A percentile compares a stretch with the other conserved stretches of the same genome.
Conservation (phyloP, 2,797 vertebrate genomes). For the Hirundo rustica region DNA sequence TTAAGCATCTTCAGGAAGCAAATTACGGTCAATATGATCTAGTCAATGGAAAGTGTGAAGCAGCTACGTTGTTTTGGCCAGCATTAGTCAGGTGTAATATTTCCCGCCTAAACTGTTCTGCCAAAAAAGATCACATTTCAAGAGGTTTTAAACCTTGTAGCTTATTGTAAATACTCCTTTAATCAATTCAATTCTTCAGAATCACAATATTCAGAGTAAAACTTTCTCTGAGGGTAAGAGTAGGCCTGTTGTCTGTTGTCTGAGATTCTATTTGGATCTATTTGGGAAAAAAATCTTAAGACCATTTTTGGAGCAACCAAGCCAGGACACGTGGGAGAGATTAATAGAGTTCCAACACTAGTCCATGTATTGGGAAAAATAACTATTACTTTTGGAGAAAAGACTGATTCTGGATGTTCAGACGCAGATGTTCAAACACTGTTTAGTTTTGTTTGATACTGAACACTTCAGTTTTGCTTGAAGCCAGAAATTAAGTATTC, state of each 20-base stretch:
- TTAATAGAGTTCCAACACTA: background rate
- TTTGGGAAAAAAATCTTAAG: background rate
- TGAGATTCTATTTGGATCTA: background rate
- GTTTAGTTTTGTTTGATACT: background rate
- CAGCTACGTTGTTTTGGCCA: background rate
- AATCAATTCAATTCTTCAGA: background rate
- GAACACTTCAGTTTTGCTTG: background rate
- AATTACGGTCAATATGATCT: background rate
- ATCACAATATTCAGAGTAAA: background rate
- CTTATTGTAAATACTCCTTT: background rate
- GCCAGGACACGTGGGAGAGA: background rate
- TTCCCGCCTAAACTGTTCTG: background rate
- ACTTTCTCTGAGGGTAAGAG: background rate
- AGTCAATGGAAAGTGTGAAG: background rate
- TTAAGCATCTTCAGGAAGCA: background rate
- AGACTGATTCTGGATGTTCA: background rate
- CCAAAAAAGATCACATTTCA: conserved; percentile 5
- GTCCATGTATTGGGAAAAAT: background rate
- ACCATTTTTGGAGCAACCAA: background rate
- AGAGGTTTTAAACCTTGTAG: background rate
- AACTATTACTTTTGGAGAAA: background rate
- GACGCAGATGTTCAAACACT: background rate
- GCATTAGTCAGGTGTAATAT: background rate
- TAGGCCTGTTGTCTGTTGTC: background rate
- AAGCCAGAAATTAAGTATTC: background rate